Conservation (phyloP, 2,113 vertebrate species). For the Ictidomys tridecemlineatus region DNA sequence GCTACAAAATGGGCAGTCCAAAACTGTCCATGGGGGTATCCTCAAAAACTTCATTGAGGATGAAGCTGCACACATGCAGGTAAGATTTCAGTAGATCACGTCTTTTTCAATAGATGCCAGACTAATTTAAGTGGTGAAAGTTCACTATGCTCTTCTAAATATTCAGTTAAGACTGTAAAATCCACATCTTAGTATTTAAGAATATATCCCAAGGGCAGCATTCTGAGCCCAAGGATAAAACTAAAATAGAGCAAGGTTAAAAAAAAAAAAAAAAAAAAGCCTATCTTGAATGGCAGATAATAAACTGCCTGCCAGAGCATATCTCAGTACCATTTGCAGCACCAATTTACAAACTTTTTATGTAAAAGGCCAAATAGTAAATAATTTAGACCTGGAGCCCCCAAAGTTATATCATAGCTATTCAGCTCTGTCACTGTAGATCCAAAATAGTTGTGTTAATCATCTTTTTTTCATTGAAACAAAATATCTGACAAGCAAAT, state of each 20-base stretch:
- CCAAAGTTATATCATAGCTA: neutral
- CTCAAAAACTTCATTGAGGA: neutral
- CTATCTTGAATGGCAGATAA: neutral
- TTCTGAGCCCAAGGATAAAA: neutral
- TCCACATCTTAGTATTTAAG: neutral
- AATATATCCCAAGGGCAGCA: neutral
- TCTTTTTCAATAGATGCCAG: neutral
- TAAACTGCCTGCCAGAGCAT: neutral
- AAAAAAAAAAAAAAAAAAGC: neutral
- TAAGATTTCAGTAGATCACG: neutral
- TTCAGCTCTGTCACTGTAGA: neutral
- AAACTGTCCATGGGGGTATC: neutral
- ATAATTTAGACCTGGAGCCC: neutral
- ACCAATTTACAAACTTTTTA: neutral
- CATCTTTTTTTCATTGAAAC: too few relatives aligned
- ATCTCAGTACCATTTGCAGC: neutral
- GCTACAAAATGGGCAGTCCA: neutral
- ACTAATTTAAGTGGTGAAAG: neutral
- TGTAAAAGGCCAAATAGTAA: neutral
- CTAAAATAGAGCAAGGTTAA: neutral
- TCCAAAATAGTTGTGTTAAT: neutral
- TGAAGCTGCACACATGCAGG: fast-evolving
- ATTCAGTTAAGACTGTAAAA: neutral
- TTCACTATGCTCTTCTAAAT: neutral
- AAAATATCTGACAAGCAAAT: too few relatives aligned